Conservation (phyloP, 2,113 vertebrate genomes). For the Leptodactylus fuscus region DNA sequence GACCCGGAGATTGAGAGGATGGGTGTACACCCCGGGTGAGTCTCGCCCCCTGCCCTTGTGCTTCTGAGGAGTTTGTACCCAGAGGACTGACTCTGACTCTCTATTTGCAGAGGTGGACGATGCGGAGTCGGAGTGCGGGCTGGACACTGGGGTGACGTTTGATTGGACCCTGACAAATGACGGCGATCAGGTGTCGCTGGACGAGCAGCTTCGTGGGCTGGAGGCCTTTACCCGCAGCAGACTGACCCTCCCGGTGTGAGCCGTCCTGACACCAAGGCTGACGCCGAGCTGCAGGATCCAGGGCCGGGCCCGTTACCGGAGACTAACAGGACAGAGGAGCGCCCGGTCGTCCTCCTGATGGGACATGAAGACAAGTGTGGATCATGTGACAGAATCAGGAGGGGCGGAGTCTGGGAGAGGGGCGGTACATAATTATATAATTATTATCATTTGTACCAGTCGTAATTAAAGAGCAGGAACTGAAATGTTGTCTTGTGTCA, state of each 20-base stretch:
- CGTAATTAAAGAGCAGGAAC: too few species aligned
- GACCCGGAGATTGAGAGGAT: conserved; percentile 78
- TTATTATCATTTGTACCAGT: too few species aligned
- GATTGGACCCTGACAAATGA: conserved; percentile 86
- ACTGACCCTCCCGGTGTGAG: conserved; percentile 19
- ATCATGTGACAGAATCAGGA: too few species aligned
- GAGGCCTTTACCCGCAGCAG: conserved; percentile 65
- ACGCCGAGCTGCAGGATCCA: neutral
- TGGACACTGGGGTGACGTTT: conserved; percentile 81
- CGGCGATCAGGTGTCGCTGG: conserved; percentile 66
- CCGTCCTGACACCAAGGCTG: rapidly evolving
- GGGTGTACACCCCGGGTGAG: conserved; percentile 83
- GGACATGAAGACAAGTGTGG: too few species aligned
- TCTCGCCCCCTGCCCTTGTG: neutral
- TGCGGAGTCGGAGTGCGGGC: conserved; percentile 86
- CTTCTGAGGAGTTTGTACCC: too few species aligned
- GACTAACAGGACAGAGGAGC: neutral
- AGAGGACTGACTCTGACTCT: too few species aligned
- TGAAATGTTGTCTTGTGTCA: too few species aligned
- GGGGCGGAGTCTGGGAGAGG: too few species aligned
- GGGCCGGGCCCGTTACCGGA: too few species aligned
- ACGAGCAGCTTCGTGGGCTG: conserved; percentile 76
- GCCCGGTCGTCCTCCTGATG: too few species aligned
- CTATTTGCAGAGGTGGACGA: conserved; percentile 83
- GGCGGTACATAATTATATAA: too few species aligned